These are phyloP conservation scores for Heterocephalus glaber DNA, from an alignment of 2,113 vertebrate species.

Conservation along the genomic window DNA sequence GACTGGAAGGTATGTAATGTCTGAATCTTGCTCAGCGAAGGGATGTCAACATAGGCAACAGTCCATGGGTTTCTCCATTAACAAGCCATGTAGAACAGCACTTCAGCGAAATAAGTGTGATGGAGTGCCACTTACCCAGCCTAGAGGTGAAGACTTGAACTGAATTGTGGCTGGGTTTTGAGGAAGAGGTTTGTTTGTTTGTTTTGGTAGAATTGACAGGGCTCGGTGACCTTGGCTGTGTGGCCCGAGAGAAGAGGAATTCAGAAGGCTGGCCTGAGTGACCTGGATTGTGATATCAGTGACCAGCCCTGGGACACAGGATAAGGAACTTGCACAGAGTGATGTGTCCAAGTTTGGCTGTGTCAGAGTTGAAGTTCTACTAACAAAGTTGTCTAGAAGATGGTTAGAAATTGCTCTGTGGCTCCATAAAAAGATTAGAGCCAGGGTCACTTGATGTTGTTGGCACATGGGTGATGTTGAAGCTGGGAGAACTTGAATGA, in stretches of 20 bases:
- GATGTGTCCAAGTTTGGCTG: background rate
- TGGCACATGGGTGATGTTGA: background rate
- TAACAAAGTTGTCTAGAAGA: background rate
- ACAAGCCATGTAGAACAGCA: background rate
- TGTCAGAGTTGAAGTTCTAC: background rate
- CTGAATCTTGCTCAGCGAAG: background rate
- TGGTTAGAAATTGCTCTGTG: slow-evolving; percentile 19
- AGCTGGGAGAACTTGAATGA: background rate
- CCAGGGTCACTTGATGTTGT: background rate
- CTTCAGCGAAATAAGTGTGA: background rate
- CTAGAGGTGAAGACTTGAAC: background rate
- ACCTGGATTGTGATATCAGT: background rate
- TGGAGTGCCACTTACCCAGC: background rate
- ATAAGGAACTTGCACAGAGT: background rate
- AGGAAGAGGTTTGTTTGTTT: background rate
- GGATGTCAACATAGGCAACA: background rate
- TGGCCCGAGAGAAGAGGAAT: background rate
- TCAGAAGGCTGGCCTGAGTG: background rate
- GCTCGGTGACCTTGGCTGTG: background rate
- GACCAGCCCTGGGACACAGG: background rate
- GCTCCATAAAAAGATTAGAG: background rate
- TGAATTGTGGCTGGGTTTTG: background rate
- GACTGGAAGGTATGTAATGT: slow-evolving; percentile 95
- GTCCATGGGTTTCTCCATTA: background rate
- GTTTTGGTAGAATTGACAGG: background rate